A percentile compares a stretch with the other conserved stretches of the same genome.
Evolutionary conservation across 2,113 vertebrate genomes (phyloP).

Genomic region (Phaethon lepturus): DNA sequence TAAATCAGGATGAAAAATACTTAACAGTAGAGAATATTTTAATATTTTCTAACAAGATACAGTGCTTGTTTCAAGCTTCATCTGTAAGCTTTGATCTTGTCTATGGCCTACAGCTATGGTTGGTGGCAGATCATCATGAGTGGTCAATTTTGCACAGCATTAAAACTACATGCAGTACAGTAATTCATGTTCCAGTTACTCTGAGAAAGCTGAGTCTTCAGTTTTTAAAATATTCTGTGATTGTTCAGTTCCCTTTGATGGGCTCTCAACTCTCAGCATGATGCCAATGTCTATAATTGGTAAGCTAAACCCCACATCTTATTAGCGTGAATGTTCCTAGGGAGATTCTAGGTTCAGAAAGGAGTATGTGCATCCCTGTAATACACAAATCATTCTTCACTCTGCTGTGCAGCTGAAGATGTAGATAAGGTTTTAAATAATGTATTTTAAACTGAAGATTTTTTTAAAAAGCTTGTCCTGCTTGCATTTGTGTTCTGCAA

Average conservation of each 20-base stretch:
- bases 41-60: not conserved
- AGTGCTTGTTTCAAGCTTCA: not conserved
- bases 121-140: not conserved
- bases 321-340: not conserved
- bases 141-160: not conserved
- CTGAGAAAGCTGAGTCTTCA: not conserved
- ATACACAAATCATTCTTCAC: not conserved
- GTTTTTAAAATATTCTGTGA: not conserved
- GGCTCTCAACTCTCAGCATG: not conserved
- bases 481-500: fast-evolving
- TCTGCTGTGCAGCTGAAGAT: not conserved
- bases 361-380: not conserved
- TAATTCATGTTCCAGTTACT: not conserved
- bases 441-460: not conserved
- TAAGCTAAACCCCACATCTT: not conserved
- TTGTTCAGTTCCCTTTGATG: not conserved
- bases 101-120: not conserved
- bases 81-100: constrained; percentile 35
- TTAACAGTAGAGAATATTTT: not conserved
- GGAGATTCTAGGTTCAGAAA: not conserved
- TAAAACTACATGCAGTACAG: not conserved
- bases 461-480: not conserved
- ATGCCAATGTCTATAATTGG: not conserved
- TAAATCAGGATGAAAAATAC: not conserved
- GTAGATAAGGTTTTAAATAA: not conserved